Percentiles rank a stretch among this genome's conserved stretches.
These are phyloP conservation scores for Lucinisca nassula DNA, from an alignment of 2,888 invertebrate genomes.

Conservation along the genomic window DNA sequence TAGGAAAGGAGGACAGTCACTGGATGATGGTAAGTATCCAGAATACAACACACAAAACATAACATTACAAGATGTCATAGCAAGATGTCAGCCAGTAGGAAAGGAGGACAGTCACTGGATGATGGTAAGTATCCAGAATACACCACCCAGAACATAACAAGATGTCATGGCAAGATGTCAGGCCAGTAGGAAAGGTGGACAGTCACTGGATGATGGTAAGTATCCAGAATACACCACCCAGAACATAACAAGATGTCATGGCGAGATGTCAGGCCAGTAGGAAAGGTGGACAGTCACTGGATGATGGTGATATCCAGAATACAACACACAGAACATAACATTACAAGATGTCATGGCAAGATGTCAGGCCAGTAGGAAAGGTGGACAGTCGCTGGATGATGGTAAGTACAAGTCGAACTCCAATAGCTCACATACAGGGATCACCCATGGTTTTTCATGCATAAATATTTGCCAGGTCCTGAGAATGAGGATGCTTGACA, in stretches of 20 bases:
- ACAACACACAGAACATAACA: too few species aligned
- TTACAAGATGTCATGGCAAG: too few species aligned
- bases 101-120: too few species aligned
- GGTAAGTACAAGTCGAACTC: too few species aligned
- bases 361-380: too few species aligned
- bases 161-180: conserved; percentile 90
- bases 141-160: conserved; percentile 93
- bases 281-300: conserved; percentile 67
- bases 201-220: conserved; percentile 59
- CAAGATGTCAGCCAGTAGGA: conserved; percentile 88
- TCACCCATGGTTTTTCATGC: too few species aligned
- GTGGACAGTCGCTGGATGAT: too few species aligned
- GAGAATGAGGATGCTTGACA: too few species aligned
- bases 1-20: conserved; percentile 72
- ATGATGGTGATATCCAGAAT: too few species aligned
- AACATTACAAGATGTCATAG: conserved; percentile 92
- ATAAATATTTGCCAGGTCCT: too few species aligned
- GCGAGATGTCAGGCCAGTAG: conserved; percentile 87
- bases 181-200: conserved; percentile 78
- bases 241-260: conserved; percentile 92
- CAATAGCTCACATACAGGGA: too few species aligned
- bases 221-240: conserved; percentile 91
- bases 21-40: conserved; percentile 71
- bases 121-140: conserved; percentile 87
- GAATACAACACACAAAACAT: conserved; percentile 93